A percentile compares a stretch with the other conserved stretches of the same genome.
These are phyloP conservation scores for Pandion haliaetus DNA, from an alignment of 2,113 vertebrate genomes.

Conservation along the genomic window DNA sequence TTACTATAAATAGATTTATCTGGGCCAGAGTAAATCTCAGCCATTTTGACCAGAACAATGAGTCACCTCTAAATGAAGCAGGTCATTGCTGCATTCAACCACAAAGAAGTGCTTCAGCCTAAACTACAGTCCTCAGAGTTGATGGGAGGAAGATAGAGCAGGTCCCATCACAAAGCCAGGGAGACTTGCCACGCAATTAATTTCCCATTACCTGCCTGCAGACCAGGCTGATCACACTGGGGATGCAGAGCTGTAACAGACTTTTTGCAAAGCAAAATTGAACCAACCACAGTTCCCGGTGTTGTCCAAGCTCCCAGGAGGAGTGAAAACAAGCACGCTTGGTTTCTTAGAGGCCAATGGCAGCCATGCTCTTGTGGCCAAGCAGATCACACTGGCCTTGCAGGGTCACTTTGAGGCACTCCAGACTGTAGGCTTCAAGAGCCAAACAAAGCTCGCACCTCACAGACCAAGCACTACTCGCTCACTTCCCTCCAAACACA, in stretches of 20 bases:
- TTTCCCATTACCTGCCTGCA: not conserved
- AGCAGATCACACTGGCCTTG: not conserved
- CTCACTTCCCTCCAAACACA: not conserved
- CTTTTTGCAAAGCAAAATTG: not conserved
- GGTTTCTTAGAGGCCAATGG: not conserved
- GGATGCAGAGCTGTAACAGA: not conserved
- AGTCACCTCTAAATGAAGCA: not conserved
- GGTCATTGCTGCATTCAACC: not conserved
- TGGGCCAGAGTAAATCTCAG: constrained; percentile 32
- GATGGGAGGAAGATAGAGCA: not conserved
- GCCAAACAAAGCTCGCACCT: not conserved
- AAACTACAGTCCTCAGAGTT: not conserved
- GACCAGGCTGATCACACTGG: not conserved
- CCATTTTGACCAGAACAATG: not conserved
- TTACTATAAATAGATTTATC: constrained; percentile 53
- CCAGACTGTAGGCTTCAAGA: not conserved
- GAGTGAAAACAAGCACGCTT: not conserved
- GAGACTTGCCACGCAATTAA: not conserved
- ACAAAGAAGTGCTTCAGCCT: not conserved
- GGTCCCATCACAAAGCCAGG: not conserved
- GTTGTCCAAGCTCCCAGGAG: not conserved
- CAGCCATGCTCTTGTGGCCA: rapidly evolving
- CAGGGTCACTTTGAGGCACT: not conserved
- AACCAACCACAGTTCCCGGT: not conserved
- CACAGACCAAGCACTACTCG: not conserved